Evolutionary conservation across 2,797 vertebrate species (phyloP), one percentile per base, ranked within the genome.

Genomic region (Rhinatrema bivittatum): DNA sequence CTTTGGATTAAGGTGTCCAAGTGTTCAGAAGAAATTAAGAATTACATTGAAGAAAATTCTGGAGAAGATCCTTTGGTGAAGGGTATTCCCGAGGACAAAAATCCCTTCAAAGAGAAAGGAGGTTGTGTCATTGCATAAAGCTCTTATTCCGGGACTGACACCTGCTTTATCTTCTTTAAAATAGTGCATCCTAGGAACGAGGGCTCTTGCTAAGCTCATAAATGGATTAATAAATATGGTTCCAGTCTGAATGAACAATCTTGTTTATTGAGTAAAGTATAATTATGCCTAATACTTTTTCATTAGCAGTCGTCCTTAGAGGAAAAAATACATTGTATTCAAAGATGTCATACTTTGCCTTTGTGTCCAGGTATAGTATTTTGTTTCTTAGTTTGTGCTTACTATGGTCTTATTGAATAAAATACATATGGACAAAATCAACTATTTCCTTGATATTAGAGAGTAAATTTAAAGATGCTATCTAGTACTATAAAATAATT

Each of bases 91-190:
- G 95, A 98, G 65, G 95, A 96, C 20, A 96, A 93, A 76, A 98
- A 98, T 60, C 95, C 95, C 20, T 98, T 97, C 71, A 98, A 98
- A 74, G 94, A 98, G 62, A 97, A 98, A 79, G 94, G 93, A 45
- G 93, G 95, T 65, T 98, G 95, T 57, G 63, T 93, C 53, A 78
- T 98, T 78, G 89, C 87, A 39, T 98, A 84, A 83, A 32, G n/a
- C n/a, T n/a, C n/a, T 5, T 11, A 16, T 25, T 18, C 29, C 50
- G 42, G 39, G 39, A 42, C 46, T 50, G 39, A 29, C 25, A 23
- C 17, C 32, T 19, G 30, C 39, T 49, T 29, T 25, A 23, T 17
- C 32, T 19, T 30, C 39, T 49, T 46, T 49, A 46, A 19, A 11
- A 9, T 24, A 17, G 23, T 22, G 29, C 16, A 26, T 19, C 42